phyloP scores from a whole-genome alignment of 2,113 vertebrate genomes.

The Nipponia nippon region DNA sequence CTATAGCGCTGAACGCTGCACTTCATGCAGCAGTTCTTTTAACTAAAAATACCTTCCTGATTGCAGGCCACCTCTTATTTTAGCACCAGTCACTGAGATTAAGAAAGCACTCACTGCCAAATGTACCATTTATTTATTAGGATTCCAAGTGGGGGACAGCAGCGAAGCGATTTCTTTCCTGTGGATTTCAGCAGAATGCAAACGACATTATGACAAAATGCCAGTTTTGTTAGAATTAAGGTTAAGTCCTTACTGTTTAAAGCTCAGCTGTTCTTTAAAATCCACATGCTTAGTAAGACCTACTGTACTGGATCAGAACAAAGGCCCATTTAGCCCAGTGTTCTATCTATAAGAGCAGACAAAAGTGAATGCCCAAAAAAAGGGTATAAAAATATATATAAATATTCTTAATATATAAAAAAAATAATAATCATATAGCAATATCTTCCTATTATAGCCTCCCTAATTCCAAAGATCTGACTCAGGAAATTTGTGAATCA shows the following conservation, averaged over 20 bases:
- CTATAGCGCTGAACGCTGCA: neutral
- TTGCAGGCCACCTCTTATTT: constrained; percentile 5
- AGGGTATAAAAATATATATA: neutral
- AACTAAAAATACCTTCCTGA: neutral
- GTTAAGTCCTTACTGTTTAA: neutral
- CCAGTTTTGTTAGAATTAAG: neutral
- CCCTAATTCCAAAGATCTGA: neutral
- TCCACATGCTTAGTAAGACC: neutral
- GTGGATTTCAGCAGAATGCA: neutral
- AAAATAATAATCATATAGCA: neutral
- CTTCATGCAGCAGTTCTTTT: neutral
- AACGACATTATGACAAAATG: neutral
- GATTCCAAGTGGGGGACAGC: neutral
- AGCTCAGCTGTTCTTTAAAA: neutral
- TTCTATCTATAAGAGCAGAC: neutral
- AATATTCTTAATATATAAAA: neutral
- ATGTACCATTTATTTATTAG: neutral
- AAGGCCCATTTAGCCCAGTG: neutral
- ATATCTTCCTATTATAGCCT: neutral
- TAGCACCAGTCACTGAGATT: neutral
- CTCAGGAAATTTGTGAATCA: neutral
- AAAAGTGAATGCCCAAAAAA: neutral
- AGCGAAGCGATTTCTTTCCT: neutral
- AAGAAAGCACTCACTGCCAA: neutral
- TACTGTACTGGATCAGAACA: neutral